These are phyloP conservation scores for Xenopus borealis DNA, from an alignment of 2,113 vertebrate species.

Conservation along the genomic window DNA sequence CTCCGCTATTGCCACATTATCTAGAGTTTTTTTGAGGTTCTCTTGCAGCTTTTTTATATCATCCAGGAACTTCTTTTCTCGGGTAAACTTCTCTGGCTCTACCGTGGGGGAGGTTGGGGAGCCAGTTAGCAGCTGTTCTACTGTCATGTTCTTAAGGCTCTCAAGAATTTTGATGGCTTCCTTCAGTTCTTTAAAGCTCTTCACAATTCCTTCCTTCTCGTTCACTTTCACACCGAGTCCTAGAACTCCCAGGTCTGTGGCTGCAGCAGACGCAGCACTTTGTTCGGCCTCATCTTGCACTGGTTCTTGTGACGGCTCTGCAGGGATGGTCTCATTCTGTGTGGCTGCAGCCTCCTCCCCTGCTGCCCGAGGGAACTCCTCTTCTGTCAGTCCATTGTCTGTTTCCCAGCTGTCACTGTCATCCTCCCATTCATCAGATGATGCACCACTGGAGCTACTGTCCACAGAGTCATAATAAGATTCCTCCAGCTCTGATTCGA, in stretches of 20 bases:
- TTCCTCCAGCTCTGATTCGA: slow-evolving; percentile 96
- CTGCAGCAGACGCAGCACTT: slow-evolving; percentile 67
- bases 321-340: slow-evolving; percentile 4
- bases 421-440: slow-evolving; percentile 97
- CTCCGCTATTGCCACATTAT: slow-evolving; percentile 94
- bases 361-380: slow-evolving; percentile 73
- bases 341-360: slow-evolving; percentile 59
- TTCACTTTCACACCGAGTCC: slow-evolving; percentile 70
- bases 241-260: slow-evolving; percentile 69
- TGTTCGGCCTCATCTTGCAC: slow-evolving; percentile 69
- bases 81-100: slow-evolving; percentile 89
- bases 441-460: slow-evolving; percentile 90
- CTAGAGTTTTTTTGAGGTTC: slow-evolving; percentile 94
- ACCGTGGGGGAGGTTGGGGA: slow-evolving; percentile 88
- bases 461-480: slow-evolving; percentile 93
- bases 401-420: slow-evolving; percentile 99
- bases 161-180: slow-evolving; percentile 96
- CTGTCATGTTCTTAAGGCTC: slow-evolving; percentile 98
- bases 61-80: slow-evolving; percentile 93
- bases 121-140: slow-evolving; percentile 93
- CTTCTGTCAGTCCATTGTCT: slow-evolving; percentile 88
- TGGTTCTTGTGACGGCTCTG: slow-evolving; percentile 52
- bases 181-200: slow-evolving; percentile 90
- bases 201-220: slow-evolving; percentile 78
- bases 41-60: slow-evolving; percentile 98